Base-by-base conservation (phyloP, 2,888 invertebrate species). In the Conops quadrifasciatus region DNA sequence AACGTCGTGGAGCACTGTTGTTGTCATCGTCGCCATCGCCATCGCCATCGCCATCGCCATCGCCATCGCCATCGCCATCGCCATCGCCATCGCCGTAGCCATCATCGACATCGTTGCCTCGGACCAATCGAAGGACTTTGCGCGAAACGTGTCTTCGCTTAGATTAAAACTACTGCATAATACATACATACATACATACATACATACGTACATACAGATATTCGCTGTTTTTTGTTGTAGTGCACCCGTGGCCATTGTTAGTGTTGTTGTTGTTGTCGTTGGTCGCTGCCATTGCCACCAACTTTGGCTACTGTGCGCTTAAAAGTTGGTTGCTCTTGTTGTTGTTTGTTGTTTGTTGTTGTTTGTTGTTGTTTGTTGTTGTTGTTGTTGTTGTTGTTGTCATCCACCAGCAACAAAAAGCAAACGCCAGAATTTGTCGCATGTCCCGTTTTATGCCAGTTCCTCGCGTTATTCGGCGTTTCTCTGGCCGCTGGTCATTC, bases 51-150 rank as follows among this genome's bases (percentile, higher is more conserved):
- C 21, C 58, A 45, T 7, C 43, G 59, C 26, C 53, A 62, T 53
- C 45, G 58, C 49, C 58, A 62, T 62, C n/a, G 58, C 21, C 51
- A 47, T 62, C 49, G 65, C 36, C 36, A 51, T 59, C 26, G 28
- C n/a, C 59, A 24, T 59, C 26, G 30, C 28, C 59, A 45, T 26
- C 51, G 49, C 28, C 67, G 16, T 59, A 11, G 67, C 26, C 59
- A 49, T 7, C 24, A 56, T 49, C 43, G 70, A 36, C 26, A 45
- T 65, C 58, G 63, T 67, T 21, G 58, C 28, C 51, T 59, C 60
- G 71, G 71, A 73, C 71, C 73, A 73, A 73, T 73, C 71, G 68
- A 73, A 71, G 71, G 71, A 67, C 73, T 68, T 68, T 68, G 60
- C 71, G 71, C 71, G 70, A 59, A 73, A 68, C 71, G 71, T 73